Conservation (phyloP, 2,113 vertebrate species). For the Odobenus rosmarus region DNA sequence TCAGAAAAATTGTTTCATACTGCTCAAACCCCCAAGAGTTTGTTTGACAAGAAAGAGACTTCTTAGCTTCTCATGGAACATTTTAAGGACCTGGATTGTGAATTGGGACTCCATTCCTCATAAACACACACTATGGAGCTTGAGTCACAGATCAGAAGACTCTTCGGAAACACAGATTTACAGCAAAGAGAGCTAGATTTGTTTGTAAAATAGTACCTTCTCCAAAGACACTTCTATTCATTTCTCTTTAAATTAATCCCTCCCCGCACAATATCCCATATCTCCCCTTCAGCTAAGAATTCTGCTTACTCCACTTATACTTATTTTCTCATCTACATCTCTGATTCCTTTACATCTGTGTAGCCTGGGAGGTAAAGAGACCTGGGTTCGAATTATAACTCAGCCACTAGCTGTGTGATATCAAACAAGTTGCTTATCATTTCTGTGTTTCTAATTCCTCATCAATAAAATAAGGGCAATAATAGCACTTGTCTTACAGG, state of each 20-base stretch:
- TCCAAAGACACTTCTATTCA: neutral
- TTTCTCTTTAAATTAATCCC: neutral
- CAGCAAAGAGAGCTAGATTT: neutral
- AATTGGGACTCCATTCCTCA: neutral
- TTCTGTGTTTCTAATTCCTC: conserved; percentile 8
- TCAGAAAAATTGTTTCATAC: neutral
- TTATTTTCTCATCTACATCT: neutral
- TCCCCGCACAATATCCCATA: neutral
- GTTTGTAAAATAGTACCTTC: neutral
- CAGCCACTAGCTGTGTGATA: neutral
- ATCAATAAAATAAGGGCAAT: neutral
- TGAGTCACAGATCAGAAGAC: neutral
- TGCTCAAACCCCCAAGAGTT: neutral
- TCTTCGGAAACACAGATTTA: neutral
- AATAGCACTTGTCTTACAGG: neutral
- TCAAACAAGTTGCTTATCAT: neutral
- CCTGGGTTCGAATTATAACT: neutral
- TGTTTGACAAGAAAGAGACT: neutral
- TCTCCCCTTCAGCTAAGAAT: neutral
- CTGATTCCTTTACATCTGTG: neutral
- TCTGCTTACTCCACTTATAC: neutral
- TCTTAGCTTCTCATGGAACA: neutral
- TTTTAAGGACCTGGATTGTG: neutral
- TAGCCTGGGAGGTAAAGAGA: neutral
- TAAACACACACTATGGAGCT: neutral